Evolutionary conservation across 1,140 invertebrate genomes (phyloP).

Genomic region (Euborellia annulipes): DNA sequence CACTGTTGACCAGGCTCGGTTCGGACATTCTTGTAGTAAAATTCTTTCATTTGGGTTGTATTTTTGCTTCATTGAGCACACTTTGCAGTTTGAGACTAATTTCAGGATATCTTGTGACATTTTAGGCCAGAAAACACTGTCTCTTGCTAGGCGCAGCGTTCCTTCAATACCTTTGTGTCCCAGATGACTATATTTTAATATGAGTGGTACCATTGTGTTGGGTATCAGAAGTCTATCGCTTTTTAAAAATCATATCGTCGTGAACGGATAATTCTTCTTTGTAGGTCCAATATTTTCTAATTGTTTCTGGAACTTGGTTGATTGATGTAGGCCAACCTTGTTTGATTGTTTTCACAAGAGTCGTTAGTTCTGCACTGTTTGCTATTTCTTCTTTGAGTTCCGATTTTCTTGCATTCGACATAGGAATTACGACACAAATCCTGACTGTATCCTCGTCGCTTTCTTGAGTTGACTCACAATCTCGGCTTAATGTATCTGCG

Average conservation of each 20-base stretch:
- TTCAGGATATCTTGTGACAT: conserved; percentile 3
- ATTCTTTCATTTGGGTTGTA: not conserved
- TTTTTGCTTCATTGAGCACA: not conserved
- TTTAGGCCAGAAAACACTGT: conserved; percentile 4
- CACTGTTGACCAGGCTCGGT: not conserved
- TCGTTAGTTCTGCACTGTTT: too few relatives aligned
- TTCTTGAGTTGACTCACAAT: too few relatives aligned
- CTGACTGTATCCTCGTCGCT: too few relatives aligned
- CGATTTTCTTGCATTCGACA: too few relatives aligned
- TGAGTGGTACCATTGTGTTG: too few relatives aligned
- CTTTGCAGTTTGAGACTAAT: not conserved
- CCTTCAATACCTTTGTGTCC: not conserved
- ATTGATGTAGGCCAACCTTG: conserved; percentile 2
- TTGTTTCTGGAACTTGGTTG: not conserved
- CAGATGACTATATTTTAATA: not conserved
- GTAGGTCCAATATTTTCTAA: conserved; percentile 7
- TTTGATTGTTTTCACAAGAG: too few relatives aligned
- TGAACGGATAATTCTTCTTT: conserved; percentile 6
- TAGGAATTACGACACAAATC: too few relatives aligned
- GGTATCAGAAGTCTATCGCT: not conserved
- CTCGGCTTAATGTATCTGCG: conserved; percentile 6
- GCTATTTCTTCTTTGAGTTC: too few relatives aligned
- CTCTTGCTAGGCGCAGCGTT: too few relatives aligned
- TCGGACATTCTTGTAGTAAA: too few relatives aligned
- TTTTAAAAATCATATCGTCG: conserved; percentile 6